These are phyloP conservation scores for Micromesistius poutassou DNA, from an alignment of 2,797 vertebrate species.

Conservation along the genomic window DNA sequence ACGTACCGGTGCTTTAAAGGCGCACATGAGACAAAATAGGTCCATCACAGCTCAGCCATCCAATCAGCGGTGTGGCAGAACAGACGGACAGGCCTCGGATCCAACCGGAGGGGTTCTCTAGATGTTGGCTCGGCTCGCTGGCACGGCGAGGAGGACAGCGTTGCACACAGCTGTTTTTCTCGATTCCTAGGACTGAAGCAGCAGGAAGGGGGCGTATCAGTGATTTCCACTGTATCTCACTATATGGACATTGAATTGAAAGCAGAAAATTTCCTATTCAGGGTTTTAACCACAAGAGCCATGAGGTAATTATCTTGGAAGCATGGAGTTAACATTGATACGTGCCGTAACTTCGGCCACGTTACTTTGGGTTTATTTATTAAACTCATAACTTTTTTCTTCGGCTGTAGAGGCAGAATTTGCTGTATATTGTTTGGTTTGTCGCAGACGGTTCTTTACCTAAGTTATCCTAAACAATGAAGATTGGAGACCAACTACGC, in stretches of 20 bases:
- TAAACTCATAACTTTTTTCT: not conserved
- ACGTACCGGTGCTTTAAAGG: slow-evolving; percentile 23
- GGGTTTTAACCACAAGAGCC: not conserved
- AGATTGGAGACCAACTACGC: not conserved
- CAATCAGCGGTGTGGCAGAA: slow-evolving; percentile 50
- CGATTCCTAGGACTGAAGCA: slow-evolving; percentile 39
- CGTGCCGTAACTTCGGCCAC: not conserved
- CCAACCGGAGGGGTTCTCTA: slow-evolving; percentile 55
- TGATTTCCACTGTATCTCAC: slow-evolving; percentile 13
- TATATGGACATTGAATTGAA: not conserved
- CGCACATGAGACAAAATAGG: not conserved
- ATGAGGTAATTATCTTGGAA: not conserved
- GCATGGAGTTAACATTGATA: not conserved
- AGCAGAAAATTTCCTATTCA: not conserved
- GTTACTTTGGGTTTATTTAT: not conserved
- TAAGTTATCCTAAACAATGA: not conserved
- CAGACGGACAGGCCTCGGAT: slow-evolving; percentile 27
- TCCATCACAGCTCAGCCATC: slow-evolving; percentile 30
- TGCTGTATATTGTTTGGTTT: not conserved
- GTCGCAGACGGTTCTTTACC: not conserved
- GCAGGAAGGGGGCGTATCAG: slow-evolving; percentile 18
- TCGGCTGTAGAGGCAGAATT: not conserved
- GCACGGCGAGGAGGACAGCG: slow-evolving; percentile 52
- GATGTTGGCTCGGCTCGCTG: slow-evolving; percentile 32
- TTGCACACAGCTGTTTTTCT: slow-evolving; percentile 66